Evolutionary conservation across 1,140 invertebrate species (phyloP).

Genomic region (Chrysopa pallens): DNA sequence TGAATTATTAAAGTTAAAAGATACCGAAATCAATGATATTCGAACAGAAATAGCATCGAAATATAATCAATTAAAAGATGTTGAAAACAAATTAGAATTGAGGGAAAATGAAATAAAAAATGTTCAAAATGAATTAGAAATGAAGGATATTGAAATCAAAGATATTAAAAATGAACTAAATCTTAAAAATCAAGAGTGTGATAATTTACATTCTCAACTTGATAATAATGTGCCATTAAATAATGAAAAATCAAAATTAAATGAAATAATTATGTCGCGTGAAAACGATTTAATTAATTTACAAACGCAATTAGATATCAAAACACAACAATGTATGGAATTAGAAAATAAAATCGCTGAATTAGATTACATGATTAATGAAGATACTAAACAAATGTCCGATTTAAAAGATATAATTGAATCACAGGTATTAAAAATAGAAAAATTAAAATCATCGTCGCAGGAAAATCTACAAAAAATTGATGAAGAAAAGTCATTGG

Average conservation of each 20-base stretch:
- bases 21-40: too few relatives aligned
- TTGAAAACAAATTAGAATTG: too few relatives aligned
- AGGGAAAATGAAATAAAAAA: conserved; percentile 14
- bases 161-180: conserved; percentile 21
- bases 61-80: too few relatives aligned
- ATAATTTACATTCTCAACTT: not conserved
- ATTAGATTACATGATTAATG: conserved; percentile 28
- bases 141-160: conserved; percentile 22
- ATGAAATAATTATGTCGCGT: too few relatives aligned
- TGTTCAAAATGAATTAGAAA: conserved; percentile 21
- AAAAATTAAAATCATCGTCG: conserved; percentile 29
- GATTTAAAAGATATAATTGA: conserved; percentile 35
- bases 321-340: conserved; percentile 27
- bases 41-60: too few relatives aligned
- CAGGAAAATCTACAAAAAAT: conserved; percentile 10
- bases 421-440: conserved; percentile 46
- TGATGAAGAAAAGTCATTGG: conserved; percentile 11
- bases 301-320: conserved; percentile 6
- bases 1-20: too few relatives aligned
- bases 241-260: too few relatives aligned
- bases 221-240: too few relatives aligned
- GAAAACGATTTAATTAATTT: too few relatives aligned
- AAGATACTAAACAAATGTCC: conserved; percentile 27
- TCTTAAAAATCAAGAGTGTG: not conserved
- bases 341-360: conserved; percentile 29